A percentile compares a stretch with the other conserved stretches of the same genome.
Evolutionary conservation across 2,113 vertebrate genomes (phyloP).

Genomic region (Pristiophorus japonicus): DNA sequence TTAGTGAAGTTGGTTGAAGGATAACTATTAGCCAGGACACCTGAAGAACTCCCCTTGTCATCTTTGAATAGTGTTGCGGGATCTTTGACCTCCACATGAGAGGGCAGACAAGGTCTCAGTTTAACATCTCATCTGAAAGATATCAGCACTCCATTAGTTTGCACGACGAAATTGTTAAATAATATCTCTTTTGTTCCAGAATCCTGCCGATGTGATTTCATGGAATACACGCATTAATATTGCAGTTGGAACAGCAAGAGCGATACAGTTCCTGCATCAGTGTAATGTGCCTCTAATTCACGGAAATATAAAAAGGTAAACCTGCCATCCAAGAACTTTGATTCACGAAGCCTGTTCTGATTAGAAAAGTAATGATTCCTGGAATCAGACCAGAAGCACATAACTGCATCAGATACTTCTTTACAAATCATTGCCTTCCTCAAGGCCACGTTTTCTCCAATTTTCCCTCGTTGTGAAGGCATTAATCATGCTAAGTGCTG

Average conservation of each 20-base stretch:
- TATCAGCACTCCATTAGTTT: neutral
- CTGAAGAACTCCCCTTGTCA: neutral
- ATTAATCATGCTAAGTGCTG: neutral
- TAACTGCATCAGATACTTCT: neutral
- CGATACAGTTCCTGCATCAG: slow-evolving; percentile 55
- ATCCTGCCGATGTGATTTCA: slow-evolving; percentile 43
- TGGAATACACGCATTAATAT: slow-evolving; percentile 56
- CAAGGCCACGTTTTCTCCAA: neutral
- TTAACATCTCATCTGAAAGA: neutral
- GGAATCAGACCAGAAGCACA: neutral
- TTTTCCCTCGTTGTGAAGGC: neutral
- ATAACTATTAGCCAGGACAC: neutral
- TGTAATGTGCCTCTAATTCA: slow-evolving; percentile 54
- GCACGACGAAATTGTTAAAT: neutral
- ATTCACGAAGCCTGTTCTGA: neutral
- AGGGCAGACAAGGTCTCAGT: neutral
- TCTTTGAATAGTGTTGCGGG: neutral
- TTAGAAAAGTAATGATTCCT: neutral
- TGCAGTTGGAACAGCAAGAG: slow-evolving; percentile 52
- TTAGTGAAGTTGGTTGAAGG: neutral
- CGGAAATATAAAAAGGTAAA: slow-evolving; percentile 65
- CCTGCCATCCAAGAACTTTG: neutral
- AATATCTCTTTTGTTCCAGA: slow-evolving; percentile 46
- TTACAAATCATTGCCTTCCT: neutral
- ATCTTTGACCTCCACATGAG: neutral